A percentile compares a stretch with the other conserved stretches of the same genome.
Evolutionary conservation across 2,888 invertebrate genomes (phyloP).

Genomic region (Smittia sp.): DNA sequence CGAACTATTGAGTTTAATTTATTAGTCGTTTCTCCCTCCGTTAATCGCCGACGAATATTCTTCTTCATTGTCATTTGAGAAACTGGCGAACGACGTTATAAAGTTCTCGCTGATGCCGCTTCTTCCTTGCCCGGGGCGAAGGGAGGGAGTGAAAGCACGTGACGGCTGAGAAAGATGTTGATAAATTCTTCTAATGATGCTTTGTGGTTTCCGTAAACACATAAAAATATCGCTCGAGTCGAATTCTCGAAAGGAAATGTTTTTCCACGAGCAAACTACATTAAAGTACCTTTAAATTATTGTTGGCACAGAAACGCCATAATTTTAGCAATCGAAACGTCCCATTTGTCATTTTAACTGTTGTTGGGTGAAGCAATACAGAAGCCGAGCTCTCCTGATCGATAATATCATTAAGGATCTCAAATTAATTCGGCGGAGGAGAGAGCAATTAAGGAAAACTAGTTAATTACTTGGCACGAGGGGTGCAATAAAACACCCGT

Average conservation of each 20-base stretch:
- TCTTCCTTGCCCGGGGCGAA: background rate
- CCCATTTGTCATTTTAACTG: conserved; percentile 31
- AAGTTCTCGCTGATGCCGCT: background rate
- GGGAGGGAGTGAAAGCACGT: background rate
- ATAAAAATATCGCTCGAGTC: conserved; percentile 17
- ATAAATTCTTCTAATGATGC: conserved; percentile 3
- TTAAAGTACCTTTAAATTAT: conserved; percentile 20
- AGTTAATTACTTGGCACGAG: background rate
- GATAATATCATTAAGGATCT: conserved; percentile 8
- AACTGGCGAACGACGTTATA: background rate
- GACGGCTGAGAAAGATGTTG: background rate
- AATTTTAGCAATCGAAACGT: conserved; percentile 16
- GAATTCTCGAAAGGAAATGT: background rate
- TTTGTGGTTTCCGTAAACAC: conserved; percentile 24
- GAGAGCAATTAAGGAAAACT: conserved; percentile 10
- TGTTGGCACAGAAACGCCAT: conserved; percentile 21
- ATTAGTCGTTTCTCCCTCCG: conserved; percentile 27
- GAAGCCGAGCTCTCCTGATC: background rate
- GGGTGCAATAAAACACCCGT: background rate
- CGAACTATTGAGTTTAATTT: conserved; percentile 39
- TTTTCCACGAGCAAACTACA: background rate
- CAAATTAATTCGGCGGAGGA: background rate
- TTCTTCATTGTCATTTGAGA: background rate
- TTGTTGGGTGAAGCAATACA: background rate
- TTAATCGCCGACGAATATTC: conserved; percentile 20